A percentile compares a stretch with the other conserved stretches of the same genome.
Conservation (phyloP, 2,888 invertebrate species). For the Syrphus vitripennis region DNA sequence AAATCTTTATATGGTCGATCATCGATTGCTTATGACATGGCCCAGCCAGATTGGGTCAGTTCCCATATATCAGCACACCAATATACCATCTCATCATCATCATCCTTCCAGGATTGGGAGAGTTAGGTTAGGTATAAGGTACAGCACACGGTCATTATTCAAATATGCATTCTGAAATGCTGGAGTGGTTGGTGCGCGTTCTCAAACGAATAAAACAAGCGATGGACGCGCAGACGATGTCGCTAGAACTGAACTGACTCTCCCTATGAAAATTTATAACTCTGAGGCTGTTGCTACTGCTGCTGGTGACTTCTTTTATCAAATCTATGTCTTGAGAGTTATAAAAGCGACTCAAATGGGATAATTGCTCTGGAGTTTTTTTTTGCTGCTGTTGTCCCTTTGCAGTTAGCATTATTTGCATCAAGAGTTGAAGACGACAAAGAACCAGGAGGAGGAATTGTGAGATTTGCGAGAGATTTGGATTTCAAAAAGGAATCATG, state of each 20-base stretch:
- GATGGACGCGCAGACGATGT: neutral
- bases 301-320: slow-evolving; percentile 38
- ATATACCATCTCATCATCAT: neutral
- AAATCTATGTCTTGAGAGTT: slow-evolving; percentile 53
- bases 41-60: slow-evolving; percentile 70
- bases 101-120: neutral
- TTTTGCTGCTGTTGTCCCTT: neutral
- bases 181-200: neutral
- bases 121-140: neutral
- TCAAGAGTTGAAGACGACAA: slow-evolving; percentile 11
- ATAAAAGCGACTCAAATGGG: slow-evolving; percentile 64
- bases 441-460: neutral
- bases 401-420: slow-evolving; percentile 9
- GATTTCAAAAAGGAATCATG: slow-evolving; percentile 65
- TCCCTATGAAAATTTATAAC: neutral
- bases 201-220: neutral
- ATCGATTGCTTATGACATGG: slow-evolving; percentile 71
- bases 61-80: slow-evolving; percentile 63
- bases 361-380: slow-evolving; percentile 60
- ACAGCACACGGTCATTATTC: slow-evolving; percentile 65
- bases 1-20: slow-evolving; percentile 70
- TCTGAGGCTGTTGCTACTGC: neutral
- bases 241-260: neutral
- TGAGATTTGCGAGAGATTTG: slow-evolving; percentile 46
- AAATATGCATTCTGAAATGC: slow-evolving; percentile 60